phyloP scores from a whole-genome alignment of 2,888 invertebrate species.

The Furcula furcula region DNA sequence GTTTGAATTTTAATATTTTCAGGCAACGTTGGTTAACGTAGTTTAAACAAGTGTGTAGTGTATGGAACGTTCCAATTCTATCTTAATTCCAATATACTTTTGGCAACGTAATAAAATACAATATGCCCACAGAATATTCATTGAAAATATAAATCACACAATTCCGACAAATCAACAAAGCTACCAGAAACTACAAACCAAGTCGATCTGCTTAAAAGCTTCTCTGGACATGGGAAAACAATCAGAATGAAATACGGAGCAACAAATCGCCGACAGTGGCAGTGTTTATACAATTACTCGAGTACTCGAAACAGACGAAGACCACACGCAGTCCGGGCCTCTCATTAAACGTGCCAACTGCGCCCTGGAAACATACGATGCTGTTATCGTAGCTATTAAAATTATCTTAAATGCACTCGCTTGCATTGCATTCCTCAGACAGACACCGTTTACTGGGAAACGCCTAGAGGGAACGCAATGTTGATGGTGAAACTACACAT shows the following conservation, averaged over 20 bases:
- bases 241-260: slow-evolving; percentile 16
- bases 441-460: slow-evolving; percentile 14
- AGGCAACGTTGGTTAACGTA: too few relatives aligned
- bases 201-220: slow-evolving; percentile 5
- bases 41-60: too few relatives aligned
- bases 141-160: too few relatives aligned
- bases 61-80: too few relatives aligned
- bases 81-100: too few relatives aligned
- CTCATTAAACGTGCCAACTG: slow-evolving; percentile 25
- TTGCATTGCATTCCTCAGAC: slow-evolving; percentile 28
- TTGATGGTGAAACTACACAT: neutral
- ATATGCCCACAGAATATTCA: too few relatives aligned
- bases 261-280: slow-evolving; percentile 10
- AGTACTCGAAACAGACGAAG: slow-evolving; percentile 3
- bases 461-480: neutral
- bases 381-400: slow-evolving; percentile 31
- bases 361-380: slow-evolving; percentile 14
- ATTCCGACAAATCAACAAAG: too few relatives aligned
- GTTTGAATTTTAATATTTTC: too few relatives aligned
- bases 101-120: too few relatives aligned
- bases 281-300: slow-evolving; percentile 1
- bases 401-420: slow-evolving; percentile 29
- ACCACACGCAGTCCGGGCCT: slow-evolving; percentile 24
- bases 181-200: neutral
- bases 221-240: slow-evolving; percentile 15